Evolutionary conservation across 2,113 vertebrate species (phyloP).

Genomic region (Callorhinus ursinus): DNA sequence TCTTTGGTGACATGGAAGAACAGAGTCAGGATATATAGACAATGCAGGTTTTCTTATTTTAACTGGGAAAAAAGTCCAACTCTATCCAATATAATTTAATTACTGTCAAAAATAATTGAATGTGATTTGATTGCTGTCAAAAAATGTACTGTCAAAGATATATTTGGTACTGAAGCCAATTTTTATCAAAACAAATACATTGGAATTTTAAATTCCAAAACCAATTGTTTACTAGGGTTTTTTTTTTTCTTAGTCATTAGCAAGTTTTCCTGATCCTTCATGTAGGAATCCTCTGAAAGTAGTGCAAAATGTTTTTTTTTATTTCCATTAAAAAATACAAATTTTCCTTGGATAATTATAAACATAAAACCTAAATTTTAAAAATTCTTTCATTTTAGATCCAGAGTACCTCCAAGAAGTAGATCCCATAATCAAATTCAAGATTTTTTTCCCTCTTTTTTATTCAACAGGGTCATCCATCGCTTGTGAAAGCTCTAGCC

Average conservation of each 20-base stretch:
- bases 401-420: neutral
- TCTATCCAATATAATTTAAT: neutral
- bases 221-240: neutral
- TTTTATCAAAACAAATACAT: constrained; percentile 17
- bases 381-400: neutral
- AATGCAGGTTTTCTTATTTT: neutral
- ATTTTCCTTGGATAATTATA: neutral
- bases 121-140: neutral
- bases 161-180: neutral
- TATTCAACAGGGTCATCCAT: constrained; percentile 92
- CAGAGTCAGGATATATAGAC: neutral
- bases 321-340: neutral
- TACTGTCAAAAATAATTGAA: neutral
- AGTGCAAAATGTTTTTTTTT: neutral
- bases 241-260: neutral
- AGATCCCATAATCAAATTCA: neutral
- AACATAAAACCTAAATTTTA: constrained; percentile 14
- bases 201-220: neutral
- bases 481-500: constrained; percentile 93
- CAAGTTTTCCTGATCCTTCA: neutral
- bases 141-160: neutral
- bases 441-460: constrained; percentile 42
- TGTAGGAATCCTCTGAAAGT: neutral
- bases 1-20: neutral
- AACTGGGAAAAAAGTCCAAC: neutral